phyloP scores from a whole-genome alignment of 2,888 invertebrate genomes.

The Oscheius sp. region DNA sequence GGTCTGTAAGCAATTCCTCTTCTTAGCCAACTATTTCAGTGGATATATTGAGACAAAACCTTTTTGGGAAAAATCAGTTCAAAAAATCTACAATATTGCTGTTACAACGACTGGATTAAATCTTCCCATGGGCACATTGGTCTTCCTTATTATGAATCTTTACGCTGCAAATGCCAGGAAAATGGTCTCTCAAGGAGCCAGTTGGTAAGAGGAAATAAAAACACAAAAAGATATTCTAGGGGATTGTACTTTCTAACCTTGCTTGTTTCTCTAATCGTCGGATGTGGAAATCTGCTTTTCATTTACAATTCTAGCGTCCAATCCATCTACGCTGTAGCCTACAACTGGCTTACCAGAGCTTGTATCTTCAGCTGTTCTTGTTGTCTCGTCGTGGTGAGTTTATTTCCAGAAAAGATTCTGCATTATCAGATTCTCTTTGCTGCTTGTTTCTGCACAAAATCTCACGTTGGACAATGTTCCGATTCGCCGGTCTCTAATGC shows the following conservation, averaged over 20 bases:
- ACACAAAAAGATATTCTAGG: neutral
- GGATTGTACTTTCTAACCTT: neutral
- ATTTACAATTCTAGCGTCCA: neutral
- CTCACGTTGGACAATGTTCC: neutral
- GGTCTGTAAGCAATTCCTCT: neutral
- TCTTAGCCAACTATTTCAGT: neutral
- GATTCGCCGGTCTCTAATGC: constrained; percentile 2
- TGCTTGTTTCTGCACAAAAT: neutral
- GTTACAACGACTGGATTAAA: neutral
- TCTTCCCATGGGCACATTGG: neutral
- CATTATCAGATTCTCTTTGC: constrained; percentile 8
- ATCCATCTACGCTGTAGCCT: neutral
- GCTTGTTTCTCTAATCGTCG: neutral
- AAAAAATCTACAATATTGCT: neutral
- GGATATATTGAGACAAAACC: neutral
- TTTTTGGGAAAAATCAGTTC: neutral
- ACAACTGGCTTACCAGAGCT: neutral
- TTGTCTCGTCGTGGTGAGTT: neutral
- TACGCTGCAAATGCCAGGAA: neutral
- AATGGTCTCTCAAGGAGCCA: neutral
- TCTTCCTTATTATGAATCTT: neutral
- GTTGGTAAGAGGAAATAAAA: neutral
- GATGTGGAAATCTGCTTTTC: neutral
- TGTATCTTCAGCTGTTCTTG: no score
- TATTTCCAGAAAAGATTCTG: neutral